Percentiles rank a stretch among this genome's conserved stretches.
phyloP scores from a whole-genome alignment of 1,140 invertebrate species.

The Pseudomyrmex cubaensis region DNA sequence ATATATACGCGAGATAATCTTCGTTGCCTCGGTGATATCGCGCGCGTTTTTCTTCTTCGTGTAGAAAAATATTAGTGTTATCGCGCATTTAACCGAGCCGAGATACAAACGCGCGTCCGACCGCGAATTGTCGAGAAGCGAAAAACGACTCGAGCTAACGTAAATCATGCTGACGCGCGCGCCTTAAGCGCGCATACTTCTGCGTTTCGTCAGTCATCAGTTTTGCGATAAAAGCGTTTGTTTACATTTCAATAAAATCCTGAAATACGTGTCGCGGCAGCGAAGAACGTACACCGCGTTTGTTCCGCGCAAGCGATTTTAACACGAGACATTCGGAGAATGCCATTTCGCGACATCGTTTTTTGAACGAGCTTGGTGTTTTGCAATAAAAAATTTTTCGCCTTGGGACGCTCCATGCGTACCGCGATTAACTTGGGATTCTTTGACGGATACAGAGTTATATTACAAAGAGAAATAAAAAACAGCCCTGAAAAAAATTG shows the following conservation, averaged over 20 bases:
- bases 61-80: neutral
- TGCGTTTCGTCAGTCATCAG: constrained; percentile 52
- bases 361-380: neutral
- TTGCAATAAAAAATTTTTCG: neutral
- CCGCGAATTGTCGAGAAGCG: neutral
- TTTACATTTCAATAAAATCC: constrained; percentile 32
- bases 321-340: neutral
- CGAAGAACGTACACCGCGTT: constrained; percentile 1
- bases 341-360: neutral
- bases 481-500: neutral
- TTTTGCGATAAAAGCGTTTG: constrained; percentile 32
- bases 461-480: too few species aligned
- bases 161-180: constrained; percentile 17
- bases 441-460: too few species aligned
- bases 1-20: neutral
- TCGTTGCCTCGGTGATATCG: neutral
- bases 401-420: constrained; percentile 49
- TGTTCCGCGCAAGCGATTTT: constrained; percentile 11
- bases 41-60: neutral
- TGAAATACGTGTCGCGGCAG: neutral
- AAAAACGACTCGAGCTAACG: neutral
- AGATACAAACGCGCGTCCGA: neutral
- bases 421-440: constrained; percentile 16
- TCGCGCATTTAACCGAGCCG: neutral
- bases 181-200: constrained; percentile 50